These are phyloP conservation scores for Meteorus colon DNA, from an alignment of 2,888 invertebrate species.

Conservation along the genomic window DNA sequence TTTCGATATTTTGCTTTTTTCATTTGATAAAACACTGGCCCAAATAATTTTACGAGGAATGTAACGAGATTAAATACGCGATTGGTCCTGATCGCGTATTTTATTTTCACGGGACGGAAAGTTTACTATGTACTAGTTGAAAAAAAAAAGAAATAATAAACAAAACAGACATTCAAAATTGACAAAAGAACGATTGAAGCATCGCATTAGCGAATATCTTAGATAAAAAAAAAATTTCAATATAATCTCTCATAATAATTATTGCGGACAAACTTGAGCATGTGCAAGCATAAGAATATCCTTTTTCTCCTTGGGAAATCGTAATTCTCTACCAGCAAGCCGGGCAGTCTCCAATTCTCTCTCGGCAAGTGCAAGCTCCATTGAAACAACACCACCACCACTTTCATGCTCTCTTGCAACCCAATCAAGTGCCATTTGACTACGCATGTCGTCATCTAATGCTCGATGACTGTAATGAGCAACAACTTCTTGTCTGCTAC, in stretches of 20 bases:
- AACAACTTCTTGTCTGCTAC: constrained; percentile 93
- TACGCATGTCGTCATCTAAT: constrained; percentile 95
- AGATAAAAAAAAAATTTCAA: background rate
- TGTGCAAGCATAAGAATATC: constrained; percentile 93
- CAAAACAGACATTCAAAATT: background rate
- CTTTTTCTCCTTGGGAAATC: constrained; percentile 96
- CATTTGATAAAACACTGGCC: constrained; percentile 22
- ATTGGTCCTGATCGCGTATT: constrained; percentile 5
- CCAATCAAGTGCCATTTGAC: constrained; percentile 97
- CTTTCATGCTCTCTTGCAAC: constrained; percentile 87
- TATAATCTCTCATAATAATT: constrained; percentile 43
- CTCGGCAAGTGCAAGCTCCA: constrained; percentile 89
- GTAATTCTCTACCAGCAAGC: constrained; percentile 90
- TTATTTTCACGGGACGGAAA: background rate
- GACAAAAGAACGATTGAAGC: background rate
- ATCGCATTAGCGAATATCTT: background rate
- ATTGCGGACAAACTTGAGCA: constrained; percentile 80
- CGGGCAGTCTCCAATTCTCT: constrained; percentile 90
- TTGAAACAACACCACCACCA: constrained; percentile 81
- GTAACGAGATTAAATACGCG: background rate
- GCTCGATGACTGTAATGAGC: constrained; percentile 95
- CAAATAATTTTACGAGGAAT: constrained; percentile 21
- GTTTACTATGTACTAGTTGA: background rate
- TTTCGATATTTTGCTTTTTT: background rate
- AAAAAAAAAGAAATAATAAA: background rate